Evolutionary conservation across 1,140 invertebrate species (phyloP).

Genomic region (Heliconius himera): DNA sequence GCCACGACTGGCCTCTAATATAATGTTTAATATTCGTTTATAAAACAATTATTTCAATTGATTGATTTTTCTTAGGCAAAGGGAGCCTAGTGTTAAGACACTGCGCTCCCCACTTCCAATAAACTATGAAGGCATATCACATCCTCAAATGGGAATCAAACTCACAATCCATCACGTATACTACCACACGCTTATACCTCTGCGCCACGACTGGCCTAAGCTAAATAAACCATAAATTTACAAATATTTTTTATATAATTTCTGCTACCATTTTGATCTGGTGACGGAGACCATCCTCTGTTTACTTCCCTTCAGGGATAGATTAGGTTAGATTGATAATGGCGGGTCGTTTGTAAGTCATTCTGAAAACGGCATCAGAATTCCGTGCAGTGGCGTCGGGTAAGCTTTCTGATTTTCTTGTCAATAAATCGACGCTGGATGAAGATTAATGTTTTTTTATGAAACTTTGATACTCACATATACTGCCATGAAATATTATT

Average conservation of each 20-base stretch:
- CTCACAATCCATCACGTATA: too few species aligned
- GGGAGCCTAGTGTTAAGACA: too few species aligned
- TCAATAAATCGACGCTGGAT: slow-evolving; percentile 27
- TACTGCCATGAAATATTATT: background rate
- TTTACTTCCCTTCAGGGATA: slow-evolving; percentile 38
- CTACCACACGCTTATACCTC: too few species aligned
- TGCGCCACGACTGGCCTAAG: too few species aligned
- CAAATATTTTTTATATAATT: background rate
- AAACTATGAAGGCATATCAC: too few species aligned
- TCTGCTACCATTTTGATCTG: background rate
- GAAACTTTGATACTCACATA: background rate
- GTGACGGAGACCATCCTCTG: background rate
- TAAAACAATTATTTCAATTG: too few species aligned
- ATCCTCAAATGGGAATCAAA: too few species aligned
- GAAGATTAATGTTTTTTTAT: slow-evolving; percentile 34
- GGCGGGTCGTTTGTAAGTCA: slow-evolving; percentile 53
- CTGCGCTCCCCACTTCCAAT: too few species aligned
- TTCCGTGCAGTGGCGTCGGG: slow-evolving; percentile 47
- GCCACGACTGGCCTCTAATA: too few species aligned
- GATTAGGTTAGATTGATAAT: slow-evolving; percentile 52
- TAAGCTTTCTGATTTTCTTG: slow-evolving; percentile 40
- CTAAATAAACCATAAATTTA: background rate
- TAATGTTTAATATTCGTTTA: too few species aligned
- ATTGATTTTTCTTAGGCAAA: too few species aligned
- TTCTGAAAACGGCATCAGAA: slow-evolving; percentile 66